Conservation (phyloP, 1,140 invertebrate species). For the Ptiloglossa arizonensis region DNA sequence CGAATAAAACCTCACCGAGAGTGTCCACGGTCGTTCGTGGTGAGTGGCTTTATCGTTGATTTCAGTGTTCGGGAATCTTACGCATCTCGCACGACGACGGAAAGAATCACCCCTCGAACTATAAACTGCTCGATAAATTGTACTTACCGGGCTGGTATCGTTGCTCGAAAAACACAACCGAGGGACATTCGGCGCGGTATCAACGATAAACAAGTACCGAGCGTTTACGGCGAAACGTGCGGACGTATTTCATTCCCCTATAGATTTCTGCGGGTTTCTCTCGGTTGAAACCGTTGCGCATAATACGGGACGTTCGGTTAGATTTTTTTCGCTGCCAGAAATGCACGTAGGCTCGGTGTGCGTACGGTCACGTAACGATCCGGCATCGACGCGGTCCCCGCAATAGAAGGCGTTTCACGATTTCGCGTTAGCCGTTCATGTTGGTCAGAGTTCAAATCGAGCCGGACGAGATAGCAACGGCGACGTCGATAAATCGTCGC, state of each 20-base stretch:
- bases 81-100: too few species aligned
- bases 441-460: constrained; percentile 67
- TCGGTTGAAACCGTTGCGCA: neutral
- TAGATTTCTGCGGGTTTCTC: neutral
- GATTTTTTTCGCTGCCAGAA: neutral
- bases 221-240: neutral
- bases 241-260: neutral
- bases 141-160: neutral
- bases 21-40: too few species aligned
- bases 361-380: constrained; percentile 15
- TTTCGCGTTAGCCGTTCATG: constrained; percentile 55
- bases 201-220: neutral
- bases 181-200: neutral
- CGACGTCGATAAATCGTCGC: constrained; percentile 67
- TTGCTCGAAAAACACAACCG: neutral
- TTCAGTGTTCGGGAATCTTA: too few species aligned
- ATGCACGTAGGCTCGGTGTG: neutral
- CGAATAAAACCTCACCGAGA: too few species aligned
- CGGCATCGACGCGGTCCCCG: constrained; percentile 35
- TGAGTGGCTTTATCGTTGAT: too few species aligned
- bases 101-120: too few species aligned
- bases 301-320: neutral
- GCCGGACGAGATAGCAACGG: constrained; percentile 63
- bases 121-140: too few species aligned
- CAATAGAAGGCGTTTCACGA: constrained; percentile 54